Conservation (phyloP, 2,797 vertebrate species). For the Falco berigora region DNA sequence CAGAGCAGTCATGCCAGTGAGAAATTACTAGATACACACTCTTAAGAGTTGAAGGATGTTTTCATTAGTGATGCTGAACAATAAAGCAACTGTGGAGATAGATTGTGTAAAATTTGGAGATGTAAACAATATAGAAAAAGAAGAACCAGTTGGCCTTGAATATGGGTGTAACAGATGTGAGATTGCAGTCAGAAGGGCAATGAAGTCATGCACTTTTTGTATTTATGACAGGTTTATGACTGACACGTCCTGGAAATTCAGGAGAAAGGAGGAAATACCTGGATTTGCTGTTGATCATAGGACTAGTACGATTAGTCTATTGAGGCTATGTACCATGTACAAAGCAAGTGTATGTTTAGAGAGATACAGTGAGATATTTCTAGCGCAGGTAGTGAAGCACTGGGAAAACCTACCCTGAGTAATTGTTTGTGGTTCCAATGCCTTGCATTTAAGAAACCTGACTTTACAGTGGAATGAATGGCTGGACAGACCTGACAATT, state of each 20-base stretch:
- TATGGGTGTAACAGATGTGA: fast-evolving
- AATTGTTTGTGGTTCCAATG: not conserved
- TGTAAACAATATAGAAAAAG: not conserved
- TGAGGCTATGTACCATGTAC: not conserved
- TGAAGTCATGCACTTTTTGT: not conserved
- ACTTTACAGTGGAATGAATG: not conserved
- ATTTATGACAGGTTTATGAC: not conserved
- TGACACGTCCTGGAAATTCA: not conserved
- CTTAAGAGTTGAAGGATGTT: not conserved
- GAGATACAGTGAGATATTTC: not conserved
- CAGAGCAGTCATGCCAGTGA: not conserved
- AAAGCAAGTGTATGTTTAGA: not conserved
- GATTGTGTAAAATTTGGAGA: not conserved
- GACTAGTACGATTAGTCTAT: not conserved
- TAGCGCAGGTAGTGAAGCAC: not conserved
- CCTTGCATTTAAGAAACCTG: not conserved
- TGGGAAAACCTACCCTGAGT: not conserved
- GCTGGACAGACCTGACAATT: not conserved
- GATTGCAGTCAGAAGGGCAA: not conserved
- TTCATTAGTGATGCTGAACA: not conserved
- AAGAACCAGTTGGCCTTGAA: not conserved
- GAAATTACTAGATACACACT: not conserved
- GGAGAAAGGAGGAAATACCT: not conserved
- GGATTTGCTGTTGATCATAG: not conserved
- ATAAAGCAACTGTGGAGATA: not conserved